phyloP scores from a whole-genome alignment of 1,140 invertebrate species.

The Drosophila melanica region DNA sequence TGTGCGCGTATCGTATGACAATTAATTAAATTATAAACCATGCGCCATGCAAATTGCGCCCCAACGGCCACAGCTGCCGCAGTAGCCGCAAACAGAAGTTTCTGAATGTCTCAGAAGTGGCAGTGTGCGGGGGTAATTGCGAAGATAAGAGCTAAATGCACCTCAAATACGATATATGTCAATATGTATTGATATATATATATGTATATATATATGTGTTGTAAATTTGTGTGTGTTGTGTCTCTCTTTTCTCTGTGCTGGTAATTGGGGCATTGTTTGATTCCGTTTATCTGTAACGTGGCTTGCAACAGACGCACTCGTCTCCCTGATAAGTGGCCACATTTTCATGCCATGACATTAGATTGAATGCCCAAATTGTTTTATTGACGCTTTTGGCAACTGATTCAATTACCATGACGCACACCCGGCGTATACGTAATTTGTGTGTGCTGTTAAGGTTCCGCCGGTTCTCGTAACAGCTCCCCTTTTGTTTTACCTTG shows the following conservation, averaged over 20 bases:
- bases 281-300: slow-evolving; percentile 33
- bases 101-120: slow-evolving; percentile 16
- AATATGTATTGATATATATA: too few species aligned
- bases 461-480: neutral
- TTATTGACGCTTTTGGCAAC: slow-evolving; percentile 22
- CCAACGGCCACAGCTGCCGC: slow-evolving; percentile 17
- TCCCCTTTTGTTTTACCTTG: neutral
- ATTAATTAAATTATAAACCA: slow-evolving; percentile 75
- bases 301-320: slow-evolving; percentile 12
- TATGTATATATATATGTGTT: too few species aligned
- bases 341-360: slow-evolving; percentile 35
- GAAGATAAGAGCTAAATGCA: slow-evolving; percentile 40
- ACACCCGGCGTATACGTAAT: slow-evolving; percentile 44
- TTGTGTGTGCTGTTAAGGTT: slow-evolving; percentile 4
- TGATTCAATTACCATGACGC: slow-evolving; percentile 21
- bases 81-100: slow-evolving; percentile 13
- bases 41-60: slow-evolving; percentile 55
- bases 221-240: neutral
- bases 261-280: slow-evolving; percentile 68
- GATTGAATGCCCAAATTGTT: slow-evolving; percentile 28
- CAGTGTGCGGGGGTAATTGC: slow-evolving; percentile 1
- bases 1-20: slow-evolving; percentile 63
- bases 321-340: slow-evolving; percentile 25
- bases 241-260: slow-evolving; percentile 15
- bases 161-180: slow-evolving; percentile 4